A percentile compares a stretch with the other conserved stretches of the same genome.
Conservation (phyloP, 2,113 vertebrate species). For the Dermatemys mawii region DNA sequence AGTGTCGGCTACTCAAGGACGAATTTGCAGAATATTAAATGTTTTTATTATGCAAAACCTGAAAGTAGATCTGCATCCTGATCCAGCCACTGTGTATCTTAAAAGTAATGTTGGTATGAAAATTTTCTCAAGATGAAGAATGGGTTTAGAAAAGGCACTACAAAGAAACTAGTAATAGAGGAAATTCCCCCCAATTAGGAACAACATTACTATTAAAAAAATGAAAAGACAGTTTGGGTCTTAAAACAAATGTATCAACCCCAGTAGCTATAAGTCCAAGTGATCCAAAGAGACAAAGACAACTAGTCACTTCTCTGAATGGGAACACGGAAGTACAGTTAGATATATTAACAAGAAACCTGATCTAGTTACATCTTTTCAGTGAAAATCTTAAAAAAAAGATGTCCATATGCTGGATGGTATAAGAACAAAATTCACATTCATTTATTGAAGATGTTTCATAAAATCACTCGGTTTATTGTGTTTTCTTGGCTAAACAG, state of each 20-base stretch:
- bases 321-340: neutral
- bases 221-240: neutral
- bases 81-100: rapidly evolving
- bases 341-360: neutral
- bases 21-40: neutral
- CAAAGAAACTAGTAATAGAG: neutral
- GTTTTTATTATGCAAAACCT: neutral
- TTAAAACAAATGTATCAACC: neutral
- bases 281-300: neutral
- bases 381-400: neutral
- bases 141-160: neutral
- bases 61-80: neutral
- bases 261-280: neutral
- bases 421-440: rapidly evolving
- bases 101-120: neutral
- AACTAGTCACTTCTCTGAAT: neutral
- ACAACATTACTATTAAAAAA: neutral
- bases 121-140: neutral
- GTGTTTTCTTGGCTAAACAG: neutral
- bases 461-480: neutral
- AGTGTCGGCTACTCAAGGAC: neutral
- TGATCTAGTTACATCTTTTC: neutral
- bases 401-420: neutral
- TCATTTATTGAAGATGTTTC: rapidly evolving
- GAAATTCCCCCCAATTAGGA: neutral